Evolutionary conservation across 2,888 invertebrate species (phyloP), one percentile per base, ranked within the genome.

Genomic region (Yponomeuta cagnagella): DNA sequence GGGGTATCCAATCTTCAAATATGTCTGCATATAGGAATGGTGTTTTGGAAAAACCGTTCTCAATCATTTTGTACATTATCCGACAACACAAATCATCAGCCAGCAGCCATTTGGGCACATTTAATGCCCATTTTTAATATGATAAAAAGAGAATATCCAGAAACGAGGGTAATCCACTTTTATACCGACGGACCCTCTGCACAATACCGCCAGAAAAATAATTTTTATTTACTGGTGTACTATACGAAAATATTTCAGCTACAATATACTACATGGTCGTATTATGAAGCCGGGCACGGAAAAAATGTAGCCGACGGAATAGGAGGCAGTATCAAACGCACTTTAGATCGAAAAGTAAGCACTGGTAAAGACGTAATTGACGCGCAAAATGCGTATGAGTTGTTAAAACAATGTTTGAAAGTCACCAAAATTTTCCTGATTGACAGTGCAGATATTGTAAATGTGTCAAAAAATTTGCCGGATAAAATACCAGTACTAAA

Each of bases 341-440:
- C 31, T 15, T 67, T 73, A 33, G 73, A 74, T 66, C 33, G 48
- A 30, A 70, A 63, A 70, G 70, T 73, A 10, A 31, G 67, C 33
- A 69, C 64, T 63, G 73, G 73, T n/a, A 30, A 48, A 37, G 74
- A 74, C 65, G 68, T 74, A n/a, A 68, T 70, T 10, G 71, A 73
- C 71, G 72, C 71, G 9, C 48, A 58, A 70, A 31, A 73, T 23
- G 70, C 66, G 37, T 71, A 68, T 48, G 70, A 74, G 43, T 63
- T 73, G 71, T 71, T 74, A 52, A 68, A 30, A n/a, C 8, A 69
- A 15, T 33, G 30, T 64, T 73, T 74, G 72, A 72, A 74, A 72
- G 58, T 72, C 31, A 72, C 74, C n/a, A 73, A 73, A 72, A 72
- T 72, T 72, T 74, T 72, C 73, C 72, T 72, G 69, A 69, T 74